Conservation (phyloP, 1,140 invertebrate genomes). For the Theocolax elegans region DNA sequence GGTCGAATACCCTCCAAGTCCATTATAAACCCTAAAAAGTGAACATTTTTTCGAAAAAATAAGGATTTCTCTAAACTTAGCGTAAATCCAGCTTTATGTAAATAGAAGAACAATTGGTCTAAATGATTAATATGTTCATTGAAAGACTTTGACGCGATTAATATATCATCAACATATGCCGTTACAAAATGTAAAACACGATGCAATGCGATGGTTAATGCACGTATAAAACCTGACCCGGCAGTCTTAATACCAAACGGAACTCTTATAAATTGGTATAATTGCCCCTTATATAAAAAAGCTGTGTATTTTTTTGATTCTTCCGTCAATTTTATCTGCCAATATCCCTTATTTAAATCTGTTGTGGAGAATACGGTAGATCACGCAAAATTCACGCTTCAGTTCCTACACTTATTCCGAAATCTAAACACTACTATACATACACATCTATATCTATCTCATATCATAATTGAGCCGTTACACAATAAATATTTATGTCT, state of each 20-base stretch:
- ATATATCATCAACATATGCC: not conserved
- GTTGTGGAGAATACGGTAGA: too few relatives aligned
- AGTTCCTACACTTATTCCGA: too few relatives aligned
- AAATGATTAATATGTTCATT: not conserved
- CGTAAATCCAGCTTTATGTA: not conserved
- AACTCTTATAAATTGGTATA: not conserved
- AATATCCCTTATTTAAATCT: too few relatives aligned
- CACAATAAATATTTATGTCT: too few relatives aligned
- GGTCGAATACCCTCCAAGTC: not conserved
- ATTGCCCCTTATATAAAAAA: not conserved
- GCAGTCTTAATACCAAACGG: too few relatives aligned
- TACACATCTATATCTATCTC: too few relatives aligned
- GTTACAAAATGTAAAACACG: not conserved
- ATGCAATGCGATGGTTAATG: not conserved
- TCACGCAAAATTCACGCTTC: too few relatives aligned
- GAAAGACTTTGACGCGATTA: too few relatives aligned
- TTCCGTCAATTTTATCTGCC: not conserved
- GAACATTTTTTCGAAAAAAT: not conserved
- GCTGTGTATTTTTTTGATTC: not conserved
- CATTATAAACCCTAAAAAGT: not conserved
- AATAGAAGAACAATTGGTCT: not conserved
- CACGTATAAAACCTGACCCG: too few relatives aligned
- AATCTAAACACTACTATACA: too few relatives aligned
- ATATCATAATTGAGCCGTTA: too few relatives aligned
- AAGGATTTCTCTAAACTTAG: too few relatives aligned